Evolutionary conservation across 1,140 invertebrate genomes (phyloP).

Genomic region (Drosophila ficusphila): DNA sequence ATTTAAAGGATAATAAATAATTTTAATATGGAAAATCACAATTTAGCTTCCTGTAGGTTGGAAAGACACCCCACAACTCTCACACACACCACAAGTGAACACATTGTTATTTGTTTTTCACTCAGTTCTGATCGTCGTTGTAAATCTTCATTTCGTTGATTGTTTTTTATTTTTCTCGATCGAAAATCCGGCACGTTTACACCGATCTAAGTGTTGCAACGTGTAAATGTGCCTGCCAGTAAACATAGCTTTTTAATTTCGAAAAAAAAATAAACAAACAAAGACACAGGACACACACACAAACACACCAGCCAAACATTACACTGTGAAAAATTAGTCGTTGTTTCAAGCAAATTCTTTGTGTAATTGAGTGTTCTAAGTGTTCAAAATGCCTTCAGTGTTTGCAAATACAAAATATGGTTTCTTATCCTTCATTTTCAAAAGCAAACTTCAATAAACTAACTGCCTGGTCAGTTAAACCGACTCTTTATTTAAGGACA

Average conservation of each 20-base stretch:
- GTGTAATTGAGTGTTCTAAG: slow-evolving; percentile 78
- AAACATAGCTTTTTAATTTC: slow-evolving; percentile 57
- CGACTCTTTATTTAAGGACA: slow-evolving; percentile 42
- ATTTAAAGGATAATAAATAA: neutral
- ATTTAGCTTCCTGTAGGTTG: neutral
- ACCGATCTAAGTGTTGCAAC: slow-evolving; percentile 56
- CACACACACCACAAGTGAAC: slow-evolving; percentile 46
- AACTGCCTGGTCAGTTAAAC: slow-evolving; percentile 40
- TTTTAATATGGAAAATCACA: neutral
- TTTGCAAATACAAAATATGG: slow-evolving; percentile 76
- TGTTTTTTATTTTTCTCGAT: slow-evolving; percentile 41
- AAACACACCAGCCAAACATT: slow-evolving; percentile 35
- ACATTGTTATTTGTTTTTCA: slow-evolving; percentile 61
- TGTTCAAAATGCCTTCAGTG: slow-evolving; percentile 80
- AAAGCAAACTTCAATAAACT: slow-evolving; percentile 59
- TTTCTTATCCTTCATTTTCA: slow-evolving; percentile 61
- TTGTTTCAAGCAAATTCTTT: slow-evolving; percentile 79
- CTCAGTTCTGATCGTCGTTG: slow-evolving; percentile 77
- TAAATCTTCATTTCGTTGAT: slow-evolving; percentile 52
- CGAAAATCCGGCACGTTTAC: slow-evolving; percentile 48
- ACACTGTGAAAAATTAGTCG: slow-evolving; percentile 73
- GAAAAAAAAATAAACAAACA: slow-evolving; percentile 5
- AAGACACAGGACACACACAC: slow-evolving; percentile 21
- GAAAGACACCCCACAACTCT: slow-evolving; percentile 13
- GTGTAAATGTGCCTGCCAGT: slow-evolving; percentile 71